phyloP scores from a whole-genome alignment of 1,140 invertebrate genomes.

The Polyergus mexicanus region DNA sequence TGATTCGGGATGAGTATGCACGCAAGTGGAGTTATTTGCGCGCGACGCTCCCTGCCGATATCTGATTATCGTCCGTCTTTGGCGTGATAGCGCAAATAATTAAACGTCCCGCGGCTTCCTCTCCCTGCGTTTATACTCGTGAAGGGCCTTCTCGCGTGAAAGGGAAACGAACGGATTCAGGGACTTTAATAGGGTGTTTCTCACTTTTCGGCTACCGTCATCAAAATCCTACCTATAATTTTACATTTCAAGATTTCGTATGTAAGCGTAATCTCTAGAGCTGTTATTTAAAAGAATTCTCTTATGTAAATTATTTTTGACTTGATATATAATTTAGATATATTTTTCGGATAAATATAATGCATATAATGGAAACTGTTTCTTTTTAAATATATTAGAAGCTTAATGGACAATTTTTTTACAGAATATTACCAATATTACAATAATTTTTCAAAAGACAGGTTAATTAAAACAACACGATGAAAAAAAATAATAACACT shows the following conservation, averaged over 20 bases:
- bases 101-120: slow-evolving; percentile 73
- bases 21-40: slow-evolving; percentile 57
- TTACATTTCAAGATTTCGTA: neutral
- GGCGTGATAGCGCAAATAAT: slow-evolving; percentile 80
- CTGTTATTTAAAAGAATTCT: neutral
- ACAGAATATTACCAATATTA: neutral
- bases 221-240: neutral
- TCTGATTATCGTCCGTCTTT: slow-evolving; percentile 83
- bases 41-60: slow-evolving; percentile 72
- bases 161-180: neutral
- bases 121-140: slow-evolving; percentile 31
- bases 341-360: neutral
- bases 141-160: neutral
- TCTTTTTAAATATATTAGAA: neutral
- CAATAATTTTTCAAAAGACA: neutral
- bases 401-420: neutral
- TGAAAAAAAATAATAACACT: neutral
- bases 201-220: slow-evolving; percentile 2
- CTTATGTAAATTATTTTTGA: neutral
- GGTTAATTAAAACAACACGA: neutral
- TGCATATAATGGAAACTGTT: neutral
- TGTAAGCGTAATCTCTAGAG: neutral
- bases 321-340: neutral
- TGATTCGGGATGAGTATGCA: slow-evolving; percentile 23
- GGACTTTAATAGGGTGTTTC: neutral